Percentiles rank a stretch among this genome's conserved stretches.
phyloP scores from a whole-genome alignment of 23 tunicate genomes.

The Halocynthia roretzi region DNA sequence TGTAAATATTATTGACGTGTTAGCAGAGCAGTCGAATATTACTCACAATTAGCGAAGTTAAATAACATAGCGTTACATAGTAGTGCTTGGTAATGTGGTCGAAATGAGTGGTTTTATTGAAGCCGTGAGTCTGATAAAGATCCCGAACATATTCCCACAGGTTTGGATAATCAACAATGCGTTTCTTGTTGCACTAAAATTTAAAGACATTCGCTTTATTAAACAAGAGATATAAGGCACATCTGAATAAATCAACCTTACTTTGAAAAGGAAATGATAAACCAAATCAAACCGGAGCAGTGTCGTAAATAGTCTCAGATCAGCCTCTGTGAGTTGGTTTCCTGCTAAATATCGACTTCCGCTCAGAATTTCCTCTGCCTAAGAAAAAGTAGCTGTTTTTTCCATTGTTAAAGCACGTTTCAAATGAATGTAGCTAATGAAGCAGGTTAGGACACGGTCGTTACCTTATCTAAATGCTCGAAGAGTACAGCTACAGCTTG shows the following conservation, averaged over 20 bases:
- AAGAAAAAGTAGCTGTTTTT: neutral
- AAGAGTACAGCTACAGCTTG: conserved; percentile 48
- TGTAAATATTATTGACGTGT: neutral
- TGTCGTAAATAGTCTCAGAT: conserved; percentile 60
- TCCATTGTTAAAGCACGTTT: neutral
- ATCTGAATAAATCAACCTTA: neutral
- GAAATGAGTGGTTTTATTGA: conserved; percentile 61
- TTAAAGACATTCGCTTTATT: neutral
- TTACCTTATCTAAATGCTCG: conserved; percentile 48
- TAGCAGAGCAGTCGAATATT: neutral
- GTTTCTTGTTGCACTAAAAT: conserved; percentile 67
- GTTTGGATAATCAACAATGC: conserved; percentile 75
- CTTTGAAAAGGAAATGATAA: conserved; percentile 81
- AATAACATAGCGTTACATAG: conserved; percentile 2
- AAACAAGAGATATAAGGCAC: neutral
- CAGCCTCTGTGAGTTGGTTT: conserved; percentile 64
- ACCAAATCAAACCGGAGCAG: conserved; percentile 66
- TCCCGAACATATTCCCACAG: conserved; percentile 74
- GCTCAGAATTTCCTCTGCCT: conserved; percentile 53
- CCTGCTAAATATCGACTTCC: conserved; percentile 58
- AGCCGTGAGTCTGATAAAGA: conserved; percentile 62
- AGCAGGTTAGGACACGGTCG: neutral
- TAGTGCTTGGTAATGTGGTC: conserved; percentile 85
- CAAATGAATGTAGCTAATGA: neutral
- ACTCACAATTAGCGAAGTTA: too few species aligned